These are phyloP conservation scores for Dasysyrphus albostriatus DNA, from an alignment of 2,888 invertebrate species.

Conservation along the genomic window DNA sequence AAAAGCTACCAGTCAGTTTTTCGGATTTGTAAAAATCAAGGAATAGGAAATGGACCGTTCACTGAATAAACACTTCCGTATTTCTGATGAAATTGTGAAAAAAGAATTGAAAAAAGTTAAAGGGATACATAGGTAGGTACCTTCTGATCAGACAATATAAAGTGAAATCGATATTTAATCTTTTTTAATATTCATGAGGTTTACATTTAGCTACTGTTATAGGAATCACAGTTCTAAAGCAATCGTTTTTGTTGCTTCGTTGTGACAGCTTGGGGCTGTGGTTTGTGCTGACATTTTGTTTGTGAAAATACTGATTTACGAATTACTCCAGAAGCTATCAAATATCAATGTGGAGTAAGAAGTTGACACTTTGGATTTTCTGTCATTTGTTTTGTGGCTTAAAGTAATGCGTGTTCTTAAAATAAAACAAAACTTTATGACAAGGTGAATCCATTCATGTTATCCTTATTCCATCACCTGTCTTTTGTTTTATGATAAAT, in stretches of 20 bases:
- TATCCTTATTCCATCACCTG: constrained; percentile 1
- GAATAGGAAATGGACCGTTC: not conserved
- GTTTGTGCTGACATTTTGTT: constrained; percentile 9
- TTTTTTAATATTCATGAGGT: constrained; percentile 35
- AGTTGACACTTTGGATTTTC: constrained; percentile 10
- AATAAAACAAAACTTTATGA: not conserved
- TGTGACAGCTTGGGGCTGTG: constrained; percentile 11
- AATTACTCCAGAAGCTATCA: constrained; percentile 7
- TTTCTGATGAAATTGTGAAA: constrained; percentile 36
- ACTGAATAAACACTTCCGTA: constrained; percentile 56
- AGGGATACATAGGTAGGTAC: no score
- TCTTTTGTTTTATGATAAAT: not conserved
- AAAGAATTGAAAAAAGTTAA: constrained; percentile 29
- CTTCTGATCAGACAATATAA: constrained; percentile 49
- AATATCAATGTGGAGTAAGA: constrained; percentile 15
- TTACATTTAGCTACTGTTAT: constrained; percentile 24
- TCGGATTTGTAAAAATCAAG: constrained; percentile 9
- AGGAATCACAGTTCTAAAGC: constrained; percentile 11
- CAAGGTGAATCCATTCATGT: not conserved
- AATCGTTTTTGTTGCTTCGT: constrained; percentile 7
- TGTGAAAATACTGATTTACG: constrained; percentile 24
- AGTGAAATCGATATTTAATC: constrained; percentile 61
- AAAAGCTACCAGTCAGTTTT: constrained; percentile 1
- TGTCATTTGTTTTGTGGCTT: not conserved
- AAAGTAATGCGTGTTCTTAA: not conserved